These are phyloP conservation scores for Apocheima hispidaria DNA, from an alignment of 2,888 invertebrate genomes.

Conservation along the genomic window DNA sequence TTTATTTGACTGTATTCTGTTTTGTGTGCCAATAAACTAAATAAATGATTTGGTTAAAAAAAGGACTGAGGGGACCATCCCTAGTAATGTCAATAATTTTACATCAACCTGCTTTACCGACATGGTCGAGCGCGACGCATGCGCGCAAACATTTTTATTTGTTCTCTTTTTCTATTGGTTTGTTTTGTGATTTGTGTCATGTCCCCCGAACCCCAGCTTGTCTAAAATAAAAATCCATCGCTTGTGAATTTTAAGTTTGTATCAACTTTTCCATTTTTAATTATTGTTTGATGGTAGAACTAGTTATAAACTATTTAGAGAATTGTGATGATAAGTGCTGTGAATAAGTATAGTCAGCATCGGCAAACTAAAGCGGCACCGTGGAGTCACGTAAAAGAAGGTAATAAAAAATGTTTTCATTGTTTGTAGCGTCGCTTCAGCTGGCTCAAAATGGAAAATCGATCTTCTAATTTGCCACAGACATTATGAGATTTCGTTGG, in stretches of 20 bases:
- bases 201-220: slow-evolving; percentile 77
- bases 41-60: too few relatives aligned
- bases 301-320: slow-evolving; percentile 70
- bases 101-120: slow-evolving; percentile 70
- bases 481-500: not conserved
- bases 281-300: slow-evolving; percentile 75
- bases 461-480: not conserved
- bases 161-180: slow-evolving; percentile 81
- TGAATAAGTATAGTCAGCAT: slow-evolving; percentile 83
- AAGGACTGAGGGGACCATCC: slow-evolving; percentile 37
- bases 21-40: too few relatives aligned
- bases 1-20: too few relatives aligned
- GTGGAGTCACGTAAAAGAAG: slow-evolving; percentile 87
- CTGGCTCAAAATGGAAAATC: slow-evolving; percentile 36
- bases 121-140: slow-evolving; percentile 66
- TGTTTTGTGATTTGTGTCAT: slow-evolving; percentile 83
- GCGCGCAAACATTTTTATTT: slow-evolving; percentile 72
- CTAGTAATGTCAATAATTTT: slow-evolving; percentile 59
- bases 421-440: slow-evolving; percentile 58
- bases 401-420: slow-evolving; percentile 78
- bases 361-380: slow-evolving; percentile 86
- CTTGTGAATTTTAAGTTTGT: slow-evolving; percentile 79
- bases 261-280: slow-evolving; percentile 62
- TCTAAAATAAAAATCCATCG: slow-evolving; percentile 60
- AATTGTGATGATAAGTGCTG: slow-evolving; percentile 86